Conservation (phyloP, 2,888 invertebrate species). For the Quadroppia sp. region DNA sequence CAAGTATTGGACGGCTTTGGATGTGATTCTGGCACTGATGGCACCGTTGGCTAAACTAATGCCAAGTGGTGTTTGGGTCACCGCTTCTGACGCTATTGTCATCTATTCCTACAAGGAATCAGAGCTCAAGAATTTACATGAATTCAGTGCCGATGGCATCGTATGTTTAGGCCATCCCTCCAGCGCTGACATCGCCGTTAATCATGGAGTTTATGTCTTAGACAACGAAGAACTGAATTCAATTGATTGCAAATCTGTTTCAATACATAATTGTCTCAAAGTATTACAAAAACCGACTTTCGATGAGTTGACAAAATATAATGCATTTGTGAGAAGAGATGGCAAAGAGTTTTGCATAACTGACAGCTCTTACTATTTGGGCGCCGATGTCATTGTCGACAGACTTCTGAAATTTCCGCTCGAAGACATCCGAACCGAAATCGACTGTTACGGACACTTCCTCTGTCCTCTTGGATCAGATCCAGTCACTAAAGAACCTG, state of each 20-base stretch:
- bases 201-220: conserved; percentile 20
- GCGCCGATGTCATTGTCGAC: conserved; percentile 4
- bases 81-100: conserved; percentile 14
- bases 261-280: conserved; percentile 12
- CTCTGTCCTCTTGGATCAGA: conserved; percentile 23
- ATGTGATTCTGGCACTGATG: conserved; percentile 21
- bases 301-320: conserved; percentile 6
- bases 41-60: neutral
- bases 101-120: neutral
- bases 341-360: conserved; percentile 23
- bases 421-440: neutral
- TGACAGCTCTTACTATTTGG: conserved; percentile 27
- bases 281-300: conserved; percentile 28
- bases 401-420: neutral
- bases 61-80: conserved; percentile 9
- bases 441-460: conserved; percentile 34
- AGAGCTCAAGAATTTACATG: neutral
- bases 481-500: neutral
- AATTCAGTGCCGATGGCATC: neutral
- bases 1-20: conserved; percentile 27
- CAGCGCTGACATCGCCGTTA: neutral
- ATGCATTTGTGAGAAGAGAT: neutral
- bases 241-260: neutral
- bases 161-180: conserved; percentile 24
- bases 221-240: neutral